phyloP scores from a whole-genome alignment of 2,113 vertebrate genomes.

The Ptyas mucosa region DNA sequence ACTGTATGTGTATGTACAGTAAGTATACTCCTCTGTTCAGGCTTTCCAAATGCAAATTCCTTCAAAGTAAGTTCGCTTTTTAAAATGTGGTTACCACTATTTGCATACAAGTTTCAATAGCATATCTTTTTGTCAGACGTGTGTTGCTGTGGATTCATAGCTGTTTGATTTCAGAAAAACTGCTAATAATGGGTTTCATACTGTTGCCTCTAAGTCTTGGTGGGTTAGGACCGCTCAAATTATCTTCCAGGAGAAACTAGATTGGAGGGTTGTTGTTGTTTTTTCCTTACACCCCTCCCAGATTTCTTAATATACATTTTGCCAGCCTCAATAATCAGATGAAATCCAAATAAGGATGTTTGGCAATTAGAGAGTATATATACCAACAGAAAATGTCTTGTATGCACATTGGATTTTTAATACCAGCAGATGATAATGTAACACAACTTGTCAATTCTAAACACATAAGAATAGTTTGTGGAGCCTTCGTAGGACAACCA shows the following conservation, averaged over 20 bases:
- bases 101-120: background rate
- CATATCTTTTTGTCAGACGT: background rate
- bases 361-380: background rate
- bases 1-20: background rate
- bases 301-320: background rate
- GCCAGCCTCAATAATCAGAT: background rate
- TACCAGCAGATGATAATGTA: background rate
- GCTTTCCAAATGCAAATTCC: background rate
- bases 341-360: background rate
- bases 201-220: background rate
- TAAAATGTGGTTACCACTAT: background rate
- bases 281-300: background rate
- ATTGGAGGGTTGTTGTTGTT: background rate
- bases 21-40: background rate
- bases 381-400: background rate
- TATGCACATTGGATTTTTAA: background rate
- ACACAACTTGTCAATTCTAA: background rate
- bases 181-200: background rate
- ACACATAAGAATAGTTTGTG: background rate
- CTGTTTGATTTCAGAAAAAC: background rate
- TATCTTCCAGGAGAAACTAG: background rate
- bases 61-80: background rate
- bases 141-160: background rate
- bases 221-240: background rate
- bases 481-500: background rate